These are phyloP conservation scores for Idaea biselata DNA, from an alignment of 2,888 invertebrate species.

Conservation along the genomic window DNA sequence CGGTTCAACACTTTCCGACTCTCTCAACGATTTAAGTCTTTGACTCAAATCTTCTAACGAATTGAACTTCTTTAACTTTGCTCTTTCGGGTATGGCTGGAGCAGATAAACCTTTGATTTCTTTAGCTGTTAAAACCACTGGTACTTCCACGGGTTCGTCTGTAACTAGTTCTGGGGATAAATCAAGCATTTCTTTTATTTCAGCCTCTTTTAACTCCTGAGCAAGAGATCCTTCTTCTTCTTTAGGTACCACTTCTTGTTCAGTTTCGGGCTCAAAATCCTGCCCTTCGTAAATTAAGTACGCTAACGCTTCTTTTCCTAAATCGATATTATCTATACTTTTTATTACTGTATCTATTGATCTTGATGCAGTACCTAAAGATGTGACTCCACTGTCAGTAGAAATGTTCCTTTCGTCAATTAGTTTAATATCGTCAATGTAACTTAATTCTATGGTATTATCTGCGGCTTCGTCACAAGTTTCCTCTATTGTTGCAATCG, in stretches of 20 bases:
- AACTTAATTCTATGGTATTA: conserved; percentile 14
- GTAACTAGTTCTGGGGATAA: conserved; percentile 68
- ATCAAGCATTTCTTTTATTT: conserved; percentile 61
- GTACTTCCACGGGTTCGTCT: conserved; percentile 57
- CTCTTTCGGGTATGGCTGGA: conserved; percentile 62
- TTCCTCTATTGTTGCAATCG: conserved; percentile 71
- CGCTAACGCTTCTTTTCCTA: conserved; percentile 69
- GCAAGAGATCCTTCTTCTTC: conserved; percentile 52
- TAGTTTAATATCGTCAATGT: conserved; percentile 1
- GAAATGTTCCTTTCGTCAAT: conserved; percentile 38
- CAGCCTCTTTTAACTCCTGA: conserved; percentile 64
- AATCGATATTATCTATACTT: conserved; percentile 52
- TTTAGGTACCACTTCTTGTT: conserved; percentile 25
- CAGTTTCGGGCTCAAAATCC: conserved; percentile 43
- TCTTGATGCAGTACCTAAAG: conserved; percentile 28
- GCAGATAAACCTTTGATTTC: conserved; percentile 55
- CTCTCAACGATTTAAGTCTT: conserved; percentile 23
- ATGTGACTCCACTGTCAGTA: conserved; percentile 30
- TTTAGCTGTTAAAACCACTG: conserved; percentile 53
- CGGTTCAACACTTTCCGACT: conserved; percentile 24
- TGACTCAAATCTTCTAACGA: conserved; percentile 65
- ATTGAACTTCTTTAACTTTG: conserved; percentile 65
- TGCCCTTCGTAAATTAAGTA: conserved; percentile 62
- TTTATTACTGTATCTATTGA: conserved; percentile 25
- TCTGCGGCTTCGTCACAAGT: conserved; percentile 56